A percentile compares a stretch with the other conserved stretches of the same genome.
phyloP scores from a whole-genome alignment of 2,888 invertebrate genomes.

The Sylvicola cinctus region DNA sequence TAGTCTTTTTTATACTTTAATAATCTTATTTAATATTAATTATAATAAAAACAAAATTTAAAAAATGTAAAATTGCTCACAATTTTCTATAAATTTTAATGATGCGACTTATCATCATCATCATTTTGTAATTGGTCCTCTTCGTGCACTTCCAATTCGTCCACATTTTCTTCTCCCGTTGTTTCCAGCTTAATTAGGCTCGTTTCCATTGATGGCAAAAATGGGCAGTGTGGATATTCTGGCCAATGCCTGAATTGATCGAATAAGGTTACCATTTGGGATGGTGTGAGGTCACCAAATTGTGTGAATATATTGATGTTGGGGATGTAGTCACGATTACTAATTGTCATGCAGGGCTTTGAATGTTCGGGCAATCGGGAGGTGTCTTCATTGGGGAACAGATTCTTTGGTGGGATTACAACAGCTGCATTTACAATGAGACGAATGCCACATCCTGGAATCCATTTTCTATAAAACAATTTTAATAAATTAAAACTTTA shows the following conservation, averaged over 20 bases:
- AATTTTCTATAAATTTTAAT: no score
- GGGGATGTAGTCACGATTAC: conserved; percentile 18
- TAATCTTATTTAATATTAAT: not conserved
- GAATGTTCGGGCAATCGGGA: conserved; percentile 15
- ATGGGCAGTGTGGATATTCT: conserved; percentile 41
- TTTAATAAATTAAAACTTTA: conserved; percentile 3
- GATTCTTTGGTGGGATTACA: conserved; percentile 4
- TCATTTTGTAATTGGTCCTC: not conserved
- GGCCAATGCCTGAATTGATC: conserved; percentile 36
- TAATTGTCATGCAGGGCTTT: conserved; percentile 15
- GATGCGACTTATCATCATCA: not conserved
- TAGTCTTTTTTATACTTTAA: no score
- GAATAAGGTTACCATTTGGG: conserved; percentile 42
- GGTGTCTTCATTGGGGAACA: conserved; percentile 10
- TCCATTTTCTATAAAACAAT: conserved; percentile 34
- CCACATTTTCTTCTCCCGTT: conserved; percentile 16
- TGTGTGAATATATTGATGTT: conserved; percentile 49
- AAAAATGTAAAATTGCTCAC: no score
- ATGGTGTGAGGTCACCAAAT: conserved; percentile 44
- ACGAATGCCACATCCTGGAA: conserved; percentile 49
- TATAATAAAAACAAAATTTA: no score
- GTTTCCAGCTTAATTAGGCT: conserved; percentile 31
- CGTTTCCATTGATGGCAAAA: conserved; percentile 40
- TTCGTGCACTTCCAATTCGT: conserved; percentile 10
- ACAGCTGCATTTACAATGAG: conserved; percentile 26